Evolutionary conservation across 1,140 invertebrate genomes (phyloP).

Genomic region (Pristionchus pacificus): DNA sequence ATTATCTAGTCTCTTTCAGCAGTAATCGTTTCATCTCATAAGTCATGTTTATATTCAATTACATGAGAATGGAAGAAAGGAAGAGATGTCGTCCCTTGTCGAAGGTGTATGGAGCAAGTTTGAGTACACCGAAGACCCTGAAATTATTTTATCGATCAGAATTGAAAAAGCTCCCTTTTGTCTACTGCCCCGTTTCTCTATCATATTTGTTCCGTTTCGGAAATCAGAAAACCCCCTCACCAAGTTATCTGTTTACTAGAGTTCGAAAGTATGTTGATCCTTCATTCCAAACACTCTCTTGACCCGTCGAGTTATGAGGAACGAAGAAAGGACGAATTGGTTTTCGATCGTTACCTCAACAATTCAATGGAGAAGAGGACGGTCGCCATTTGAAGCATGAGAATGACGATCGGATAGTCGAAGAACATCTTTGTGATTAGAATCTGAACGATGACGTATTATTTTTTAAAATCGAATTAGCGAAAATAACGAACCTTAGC

Average conservation of each 20-base stretch:
- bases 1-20: neutral
- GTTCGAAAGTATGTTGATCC: too few species aligned
- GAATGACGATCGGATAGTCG: conserved; percentile 40
- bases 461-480: neutral
- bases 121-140: conserved; percentile 25
- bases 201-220: too few species aligned
- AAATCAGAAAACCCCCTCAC: too few species aligned
- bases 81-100: conserved; percentile 58
- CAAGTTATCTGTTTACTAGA: too few species aligned
- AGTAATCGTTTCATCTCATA: neutral
- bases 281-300: too few species aligned
- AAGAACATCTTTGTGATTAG: conserved; percentile 38
- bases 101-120: conserved; percentile 57
- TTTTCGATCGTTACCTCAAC: conserved; percentile 32
- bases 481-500: neutral
- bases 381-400: conserved; percentile 38
- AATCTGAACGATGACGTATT: conserved; percentile 20
- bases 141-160: conserved; percentile 7
- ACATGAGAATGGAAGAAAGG: conserved; percentile 60
- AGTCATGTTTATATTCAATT: neutral
- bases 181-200: too few species aligned
- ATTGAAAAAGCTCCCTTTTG: too few species aligned
- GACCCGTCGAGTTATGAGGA: too few species aligned
- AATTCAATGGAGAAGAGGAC: conserved; percentile 35
- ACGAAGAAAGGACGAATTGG: too few species aligned